These are phyloP conservation scores for Hypomecis atomaria DNA, from an alignment of 2,888 invertebrate genomes.

Conservation along the genomic window DNA sequence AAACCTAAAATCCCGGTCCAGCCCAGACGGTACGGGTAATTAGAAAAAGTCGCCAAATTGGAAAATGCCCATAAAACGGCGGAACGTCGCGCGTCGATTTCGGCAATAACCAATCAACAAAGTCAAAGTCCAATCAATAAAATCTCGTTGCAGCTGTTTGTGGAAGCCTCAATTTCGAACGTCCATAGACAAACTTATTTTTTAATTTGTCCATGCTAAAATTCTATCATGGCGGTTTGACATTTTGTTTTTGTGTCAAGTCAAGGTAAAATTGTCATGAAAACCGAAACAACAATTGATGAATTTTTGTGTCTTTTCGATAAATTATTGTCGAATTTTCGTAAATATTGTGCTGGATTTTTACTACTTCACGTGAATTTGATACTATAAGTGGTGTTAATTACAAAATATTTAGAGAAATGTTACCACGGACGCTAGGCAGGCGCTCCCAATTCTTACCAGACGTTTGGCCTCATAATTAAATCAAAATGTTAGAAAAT, in stretches of 20 bases:
- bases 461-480: constrained; percentile 49
- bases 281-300: constrained; percentile 27
- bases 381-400: neutral
- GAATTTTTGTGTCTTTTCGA: constrained; percentile 13
- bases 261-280: constrained; percentile 66
- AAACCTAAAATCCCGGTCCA: too few relatives aligned
- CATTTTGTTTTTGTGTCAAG: constrained; percentile 63
- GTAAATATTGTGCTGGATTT: neutral
- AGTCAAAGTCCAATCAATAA: too few relatives aligned
- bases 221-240: constrained; percentile 55
- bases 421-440: constrained; percentile 67
- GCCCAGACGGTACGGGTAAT: too few relatives aligned
- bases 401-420: constrained; percentile 46
- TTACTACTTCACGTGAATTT: neutral
- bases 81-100: too few relatives aligned
- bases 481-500: constrained; percentile 41
- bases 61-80: too few relatives aligned
- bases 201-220: neutral
- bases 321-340: constrained; percentile 5
- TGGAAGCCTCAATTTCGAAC: too few relatives aligned
- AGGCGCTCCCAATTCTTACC: constrained; percentile 48
- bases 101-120: too few relatives aligned
- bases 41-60: too few relatives aligned
- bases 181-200: too few relatives aligned
- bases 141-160: too few relatives aligned